These are phyloP conservation scores for Labrus mixtus DNA, from an alignment of 2,113 vertebrate genomes.

Conservation along the genomic window DNA sequence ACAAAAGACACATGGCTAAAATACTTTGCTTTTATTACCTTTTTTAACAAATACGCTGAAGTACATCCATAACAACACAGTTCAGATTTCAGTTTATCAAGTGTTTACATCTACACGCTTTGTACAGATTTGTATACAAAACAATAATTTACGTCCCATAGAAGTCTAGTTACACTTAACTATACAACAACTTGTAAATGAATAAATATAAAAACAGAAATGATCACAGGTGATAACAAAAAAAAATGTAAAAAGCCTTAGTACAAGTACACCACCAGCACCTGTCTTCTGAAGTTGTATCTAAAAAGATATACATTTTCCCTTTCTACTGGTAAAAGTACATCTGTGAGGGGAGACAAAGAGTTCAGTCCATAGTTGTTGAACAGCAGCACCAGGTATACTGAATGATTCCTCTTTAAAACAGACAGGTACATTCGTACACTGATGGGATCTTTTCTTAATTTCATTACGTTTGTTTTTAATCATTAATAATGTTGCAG, in stretches of 20 bases:
- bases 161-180: conserved; percentile 93
- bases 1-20: conserved; percentile 87
- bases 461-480: conserved; percentile 10
- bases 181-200: conserved; percentile 86
- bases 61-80: conserved; percentile 96
- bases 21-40: conserved; percentile 91
- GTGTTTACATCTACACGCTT: conserved; percentile 95
- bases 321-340: conserved; percentile 65
- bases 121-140: conserved; percentile 98
- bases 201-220: conserved; percentile 84
- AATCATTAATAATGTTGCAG: neutral
- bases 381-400: conserved; percentile 52
- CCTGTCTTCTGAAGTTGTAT: conserved; percentile 65
- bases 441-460: conserved; percentile 16
- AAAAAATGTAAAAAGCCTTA: conserved; percentile 65
- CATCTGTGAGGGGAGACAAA: conserved; percentile 42
- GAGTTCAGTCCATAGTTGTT: conserved; percentile 41
- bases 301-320: conserved; percentile 58
- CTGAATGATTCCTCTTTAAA: conserved; percentile 27
- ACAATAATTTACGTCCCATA: conserved; percentile 98
- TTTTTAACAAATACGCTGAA: conserved; percentile 93
- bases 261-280: conserved; percentile 73
- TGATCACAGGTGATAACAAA: conserved; percentile 74
- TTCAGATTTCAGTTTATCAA: conserved; percentile 90
- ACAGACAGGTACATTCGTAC: conserved; percentile 36